These are phyloP conservation scores for Calameuta idolon DNA, from an alignment of 2,888 invertebrate genomes.

Conservation along the genomic window DNA sequence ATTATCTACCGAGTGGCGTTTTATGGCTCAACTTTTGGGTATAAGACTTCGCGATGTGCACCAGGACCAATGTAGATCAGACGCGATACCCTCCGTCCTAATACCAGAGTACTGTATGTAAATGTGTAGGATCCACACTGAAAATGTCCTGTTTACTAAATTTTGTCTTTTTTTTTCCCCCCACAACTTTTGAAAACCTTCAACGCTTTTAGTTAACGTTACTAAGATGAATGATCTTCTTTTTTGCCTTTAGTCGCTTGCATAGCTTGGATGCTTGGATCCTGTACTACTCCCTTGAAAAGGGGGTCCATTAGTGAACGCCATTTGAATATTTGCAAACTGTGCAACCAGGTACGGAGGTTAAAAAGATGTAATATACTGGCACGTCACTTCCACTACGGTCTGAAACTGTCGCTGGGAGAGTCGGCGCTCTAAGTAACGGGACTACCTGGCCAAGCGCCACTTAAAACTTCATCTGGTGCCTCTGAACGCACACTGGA, in stretches of 20 bases:
- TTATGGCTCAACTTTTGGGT: not conserved
- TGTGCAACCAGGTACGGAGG: constrained; percentile 51
- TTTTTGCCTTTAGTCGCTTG: constrained; percentile 47
- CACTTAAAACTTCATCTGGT: constrained; percentile 53
- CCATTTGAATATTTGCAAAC: constrained; percentile 67
- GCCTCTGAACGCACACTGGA: constrained; percentile 12
- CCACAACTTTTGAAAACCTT: not conserved
- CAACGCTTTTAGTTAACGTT: not conserved
- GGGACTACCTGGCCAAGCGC: constrained; percentile 46
- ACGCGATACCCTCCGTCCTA: not conserved
- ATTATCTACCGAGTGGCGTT: not conserved
- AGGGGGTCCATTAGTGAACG: constrained; percentile 59
- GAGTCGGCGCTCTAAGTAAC: constrained; percentile 42
- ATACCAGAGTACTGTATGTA: not conserved
- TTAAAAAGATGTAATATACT: constrained; percentile 64
- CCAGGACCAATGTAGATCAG: not conserved
- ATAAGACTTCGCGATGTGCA: not conserved
- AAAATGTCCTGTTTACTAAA: not conserved
- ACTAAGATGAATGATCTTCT: constrained; percentile 45
- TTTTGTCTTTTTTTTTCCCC: not conserved
- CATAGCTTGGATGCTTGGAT: constrained; percentile 54
- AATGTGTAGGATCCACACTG: not conserved
- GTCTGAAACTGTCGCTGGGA: constrained; percentile 55
- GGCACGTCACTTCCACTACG: constrained; percentile 57
- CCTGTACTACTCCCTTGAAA: constrained; percentile 5